Evolutionary conservation across 1,140 invertebrate genomes (phyloP), one percentile per base, ranked within the genome.

Genomic region (Drosophila mauritiana): DNA sequence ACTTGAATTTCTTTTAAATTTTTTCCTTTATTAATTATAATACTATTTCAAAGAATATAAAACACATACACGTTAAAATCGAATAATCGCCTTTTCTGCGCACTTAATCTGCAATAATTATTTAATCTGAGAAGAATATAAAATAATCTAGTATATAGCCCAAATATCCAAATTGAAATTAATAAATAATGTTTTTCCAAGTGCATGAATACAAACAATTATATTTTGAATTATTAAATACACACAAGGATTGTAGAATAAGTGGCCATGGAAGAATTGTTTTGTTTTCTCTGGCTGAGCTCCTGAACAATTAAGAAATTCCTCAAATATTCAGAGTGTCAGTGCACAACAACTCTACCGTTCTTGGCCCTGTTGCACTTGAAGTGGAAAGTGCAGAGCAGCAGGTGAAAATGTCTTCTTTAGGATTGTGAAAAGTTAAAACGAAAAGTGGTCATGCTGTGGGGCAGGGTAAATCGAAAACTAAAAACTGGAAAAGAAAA

Each of bases 291-390:
- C 37, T 11, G n/a, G 22, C 13, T 45, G 48, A 8, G 10, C 48
- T 13, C 36, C 17, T 48, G 36, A 80, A 75, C 84, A 89, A 89
- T 89, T 89, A 89, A 80, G 76, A 80, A 89, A 89, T 84, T 89
- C 77, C 58, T 84, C 40, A 78, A 84, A 80, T 74, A 80, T 80
- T 80, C 65, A 80, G 73, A 57, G 59, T 68, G 69, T 49, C 63
- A 53, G 48, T 62, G 73, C 54, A 67, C 51, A 64, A 62, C 36
- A 68, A 42, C 67, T 53, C 43, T 53, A 70, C 54, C 49, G 39
- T 61, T 59, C 56, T 73, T 70, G 78, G 53, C 59, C 45, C 37
- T 62, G 58, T 46, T 48, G 34, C 17, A 46, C 25, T 59, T 59
- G 25, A 42, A 62, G 62, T 39, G 46, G 25, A 45, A 53, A 43